Evolutionary conservation across 2,113 vertebrate genomes (phyloP), one percentile per base, ranked within the genome.

Genomic region (Cyanoderma ruficeps): DNA sequence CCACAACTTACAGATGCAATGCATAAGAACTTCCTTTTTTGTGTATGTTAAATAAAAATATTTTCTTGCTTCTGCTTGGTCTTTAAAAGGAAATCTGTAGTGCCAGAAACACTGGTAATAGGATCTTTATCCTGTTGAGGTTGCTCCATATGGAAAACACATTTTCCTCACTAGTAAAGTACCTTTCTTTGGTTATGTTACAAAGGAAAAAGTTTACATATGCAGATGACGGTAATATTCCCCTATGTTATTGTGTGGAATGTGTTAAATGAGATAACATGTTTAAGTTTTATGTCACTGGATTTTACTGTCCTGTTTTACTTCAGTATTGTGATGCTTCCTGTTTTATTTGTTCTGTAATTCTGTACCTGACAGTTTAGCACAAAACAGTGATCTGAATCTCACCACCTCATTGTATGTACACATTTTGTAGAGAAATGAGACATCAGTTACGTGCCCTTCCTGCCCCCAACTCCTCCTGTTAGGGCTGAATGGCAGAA

Each of bases 311-410:
- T 87, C 61, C 75, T 89, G 28, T 93, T 96, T 91, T 95, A 70
- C 82, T 96, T 92, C 96, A 96, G 94, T 97, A 97, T 98, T 98
- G 94, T 79, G 67, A 94, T 85, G 91, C 57, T 97, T 96, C 82
- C 37, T 18, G 49, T 65, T 91, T 64, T 83, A 93, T 94, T 82
- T 94, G 83, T 96, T 93, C 92, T 91, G 47, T 94, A 89, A 96
- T n/a, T 85, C 88, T 91, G 83, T 90, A 75, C 57, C 46, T 79
- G 70, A 60, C 60, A 53, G 22, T 84, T 83, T 49, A 94, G 60
- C 69, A 86, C 47, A 52, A 71, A 89, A 68, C 74, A 91, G 69
- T 39, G 63, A 78, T 27, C 57, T 65, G 39, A 89, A 19, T 89
- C 76, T 89, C 76, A 89, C 50, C 7, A 57, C 80, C 82, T 47